Conservation (phyloP, 2,888 invertebrate genomes). For the Tetramorium bicarinatum region DNA sequence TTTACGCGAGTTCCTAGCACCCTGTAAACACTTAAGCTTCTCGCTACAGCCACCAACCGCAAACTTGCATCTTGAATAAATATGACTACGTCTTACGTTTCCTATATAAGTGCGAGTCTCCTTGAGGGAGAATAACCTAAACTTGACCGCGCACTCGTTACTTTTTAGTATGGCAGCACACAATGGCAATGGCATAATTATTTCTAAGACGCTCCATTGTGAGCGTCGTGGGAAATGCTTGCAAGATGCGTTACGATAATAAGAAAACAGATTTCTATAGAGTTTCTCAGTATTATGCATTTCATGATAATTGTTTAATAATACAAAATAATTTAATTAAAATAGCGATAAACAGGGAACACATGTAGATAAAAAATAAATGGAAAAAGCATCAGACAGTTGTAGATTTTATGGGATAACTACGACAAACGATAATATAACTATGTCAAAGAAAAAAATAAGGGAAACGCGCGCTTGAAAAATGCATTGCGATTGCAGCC, state of each 20-base stretch:
- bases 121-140: constrained; percentile 20
- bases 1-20: constrained; percentile 67
- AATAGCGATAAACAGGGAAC: neutral
- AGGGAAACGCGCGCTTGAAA: neutral
- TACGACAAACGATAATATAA: neutral
- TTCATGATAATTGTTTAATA: neutral
- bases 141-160: constrained; percentile 36
- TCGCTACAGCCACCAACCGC: constrained; percentile 37
- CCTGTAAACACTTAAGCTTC: constrained; percentile 72
- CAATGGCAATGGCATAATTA: constrained; percentile 1
- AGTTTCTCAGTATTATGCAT: neutral
- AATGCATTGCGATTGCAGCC: neutral
- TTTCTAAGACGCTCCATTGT: neutral
- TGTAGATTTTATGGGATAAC: neutral
- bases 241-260: neutral
- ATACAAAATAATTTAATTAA: neutral
- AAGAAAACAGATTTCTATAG: neutral
- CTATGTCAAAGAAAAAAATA: neutral
- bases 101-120: constrained; percentile 8
- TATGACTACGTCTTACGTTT: constrained; percentile 20
- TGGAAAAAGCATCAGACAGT: neutral
- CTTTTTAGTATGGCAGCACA: constrained; percentile 33
- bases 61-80: constrained; percentile 65
- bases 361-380: neutral
- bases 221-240: neutral